Conservation (phyloP, 64 coral and sea anemone genomes). For the Dendronephthya gigantea region DNA sequence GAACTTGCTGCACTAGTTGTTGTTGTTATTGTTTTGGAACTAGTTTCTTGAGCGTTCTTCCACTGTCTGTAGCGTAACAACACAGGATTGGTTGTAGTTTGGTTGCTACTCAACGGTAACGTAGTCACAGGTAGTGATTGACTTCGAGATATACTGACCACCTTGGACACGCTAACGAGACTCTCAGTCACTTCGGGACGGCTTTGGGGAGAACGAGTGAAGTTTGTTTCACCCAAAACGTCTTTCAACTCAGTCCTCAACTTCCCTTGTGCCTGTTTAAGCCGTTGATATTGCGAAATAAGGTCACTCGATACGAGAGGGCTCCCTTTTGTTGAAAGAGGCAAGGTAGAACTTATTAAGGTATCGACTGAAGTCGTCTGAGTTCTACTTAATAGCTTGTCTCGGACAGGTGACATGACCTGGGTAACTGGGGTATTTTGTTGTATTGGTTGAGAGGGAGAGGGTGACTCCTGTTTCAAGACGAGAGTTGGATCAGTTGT, state of each 20-base stretch:
- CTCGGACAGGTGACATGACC: neutral
- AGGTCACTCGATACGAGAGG: neutral
- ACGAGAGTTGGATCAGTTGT: neutral
- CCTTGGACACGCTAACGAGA: neutral
- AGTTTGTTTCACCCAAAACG: neutral
- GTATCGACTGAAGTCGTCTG: neutral
- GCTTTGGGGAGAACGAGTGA: neutral
- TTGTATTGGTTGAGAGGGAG: neutral
- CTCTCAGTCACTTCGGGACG: neutral
- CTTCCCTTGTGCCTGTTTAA: neutral
- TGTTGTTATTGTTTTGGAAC: too few species aligned
- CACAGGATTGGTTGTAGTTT: too few species aligned
- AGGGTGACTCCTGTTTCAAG: neutral
- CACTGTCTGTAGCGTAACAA: too few species aligned
- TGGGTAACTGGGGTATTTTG: neutral
- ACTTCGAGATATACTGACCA: neutral
- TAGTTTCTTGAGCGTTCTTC: too few species aligned
- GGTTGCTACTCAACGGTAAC: too few species aligned
- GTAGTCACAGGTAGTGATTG: neutral
- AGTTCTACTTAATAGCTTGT: neutral
- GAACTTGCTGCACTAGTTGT: too few species aligned
- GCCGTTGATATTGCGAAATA: neutral
- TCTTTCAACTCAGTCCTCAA: neutral
- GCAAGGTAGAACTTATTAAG: neutral
- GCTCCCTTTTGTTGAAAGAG: neutral